These are phyloP conservation scores for Phrynocephalus guinanensis DNA, from an alignment of 2,797 vertebrate species.

Conservation along the genomic window DNA sequence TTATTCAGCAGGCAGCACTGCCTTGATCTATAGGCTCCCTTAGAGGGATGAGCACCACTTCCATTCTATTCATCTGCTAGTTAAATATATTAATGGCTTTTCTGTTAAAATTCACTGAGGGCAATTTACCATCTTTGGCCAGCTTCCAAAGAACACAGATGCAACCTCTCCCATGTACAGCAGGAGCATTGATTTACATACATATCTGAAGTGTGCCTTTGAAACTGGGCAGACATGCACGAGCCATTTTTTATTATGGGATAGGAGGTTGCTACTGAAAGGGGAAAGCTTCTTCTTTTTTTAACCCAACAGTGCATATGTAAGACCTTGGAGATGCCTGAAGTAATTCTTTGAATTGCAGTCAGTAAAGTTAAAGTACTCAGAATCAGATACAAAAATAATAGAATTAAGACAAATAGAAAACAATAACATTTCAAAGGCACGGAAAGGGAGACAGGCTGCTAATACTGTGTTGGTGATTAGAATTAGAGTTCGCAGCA, in stretches of 20 bases:
- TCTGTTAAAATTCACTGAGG: background rate
- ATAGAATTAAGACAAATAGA: background rate
- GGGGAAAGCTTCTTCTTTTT: background rate
- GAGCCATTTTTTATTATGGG: background rate
- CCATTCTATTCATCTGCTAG: background rate
- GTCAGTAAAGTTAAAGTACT: background rate
- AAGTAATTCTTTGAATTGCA: background rate
- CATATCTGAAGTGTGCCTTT: background rate
- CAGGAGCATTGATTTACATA: background rate
- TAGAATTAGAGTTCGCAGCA: background rate
- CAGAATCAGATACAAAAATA: background rate
- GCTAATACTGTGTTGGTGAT: too few species aligned
- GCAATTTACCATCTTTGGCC: background rate
- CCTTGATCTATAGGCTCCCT: background rate
- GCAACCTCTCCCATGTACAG: background rate
- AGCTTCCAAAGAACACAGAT: background rate
- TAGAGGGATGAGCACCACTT: background rate
- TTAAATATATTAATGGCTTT: background rate
- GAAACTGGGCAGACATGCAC: background rate
- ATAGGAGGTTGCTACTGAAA: background rate
- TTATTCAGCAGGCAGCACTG: background rate
- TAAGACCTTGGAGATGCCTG: background rate
- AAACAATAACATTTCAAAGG: background rate
- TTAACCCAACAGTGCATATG: background rate
- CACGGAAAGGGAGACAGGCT: background rate